These are phyloP conservation scores for Lasioglossum morio DNA, from an alignment of 2,888 invertebrate species.

Conservation along the genomic window DNA sequence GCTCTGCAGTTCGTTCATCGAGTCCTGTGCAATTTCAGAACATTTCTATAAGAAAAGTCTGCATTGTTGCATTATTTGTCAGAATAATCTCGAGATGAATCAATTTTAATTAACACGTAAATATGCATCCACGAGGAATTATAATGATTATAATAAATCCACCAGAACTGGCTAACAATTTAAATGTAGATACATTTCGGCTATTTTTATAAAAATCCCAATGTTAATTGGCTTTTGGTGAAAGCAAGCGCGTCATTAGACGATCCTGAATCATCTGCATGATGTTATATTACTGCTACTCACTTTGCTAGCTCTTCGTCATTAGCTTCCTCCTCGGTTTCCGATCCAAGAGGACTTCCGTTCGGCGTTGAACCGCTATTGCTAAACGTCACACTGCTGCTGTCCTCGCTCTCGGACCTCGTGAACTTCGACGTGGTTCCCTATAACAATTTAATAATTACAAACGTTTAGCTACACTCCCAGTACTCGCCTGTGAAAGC, in stretches of 20 bases:
- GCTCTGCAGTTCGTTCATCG: background rate
- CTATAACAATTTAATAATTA: constrained; percentile 54
- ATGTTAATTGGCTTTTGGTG: background rate
- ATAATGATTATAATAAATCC: background rate
- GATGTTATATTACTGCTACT: constrained; percentile 39
- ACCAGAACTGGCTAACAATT: background rate
- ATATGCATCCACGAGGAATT: background rate
- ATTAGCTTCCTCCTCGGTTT: constrained; percentile 82
- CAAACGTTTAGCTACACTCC: background rate
- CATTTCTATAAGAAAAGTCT: too few species aligned
- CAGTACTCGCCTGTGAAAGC: background rate
- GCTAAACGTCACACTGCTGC: constrained; percentile 85
- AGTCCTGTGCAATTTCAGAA: background rate
- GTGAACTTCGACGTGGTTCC: constrained; percentile 75
- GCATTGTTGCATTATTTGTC: background rate
- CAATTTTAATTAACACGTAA: background rate
- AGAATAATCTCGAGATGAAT: background rate
- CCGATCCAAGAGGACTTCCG: constrained; percentile 82
- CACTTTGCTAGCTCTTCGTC: constrained; percentile 82
- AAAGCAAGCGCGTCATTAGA: background rate
- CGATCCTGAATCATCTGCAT: background rate
- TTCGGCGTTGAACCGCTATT: constrained; percentile 84
- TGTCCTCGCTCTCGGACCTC: constrained; percentile 82
- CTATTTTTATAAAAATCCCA: background rate
- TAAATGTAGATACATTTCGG: background rate